A percentile compares a stretch with the other conserved stretches of the same genome.
phyloP scores from a whole-genome alignment of 2,888 invertebrate genomes.

The Plebejus melissa region DNA sequence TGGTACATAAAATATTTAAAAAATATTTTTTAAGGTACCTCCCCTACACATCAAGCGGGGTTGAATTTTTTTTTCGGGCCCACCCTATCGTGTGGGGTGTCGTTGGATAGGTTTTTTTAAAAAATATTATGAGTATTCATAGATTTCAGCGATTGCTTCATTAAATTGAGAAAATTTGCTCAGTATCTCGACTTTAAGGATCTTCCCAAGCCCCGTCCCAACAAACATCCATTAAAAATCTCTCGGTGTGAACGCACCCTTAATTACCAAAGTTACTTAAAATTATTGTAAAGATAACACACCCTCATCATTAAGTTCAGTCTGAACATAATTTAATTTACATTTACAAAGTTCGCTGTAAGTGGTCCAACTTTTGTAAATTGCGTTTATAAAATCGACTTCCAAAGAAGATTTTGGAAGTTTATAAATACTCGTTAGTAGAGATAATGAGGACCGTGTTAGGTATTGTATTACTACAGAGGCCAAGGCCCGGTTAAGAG shows the following conservation, averaged over 20 bases:
- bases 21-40: no score
- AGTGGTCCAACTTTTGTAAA: background rate
- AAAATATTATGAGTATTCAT: no score
- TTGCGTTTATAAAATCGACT: background rate
- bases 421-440: background rate
- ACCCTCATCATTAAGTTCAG: slow-evolving; percentile 12
- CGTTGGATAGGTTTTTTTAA: no score
- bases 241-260: background rate
- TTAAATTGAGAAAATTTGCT: no score
- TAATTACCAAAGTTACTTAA: slow-evolving; percentile 11
- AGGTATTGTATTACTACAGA: background rate
- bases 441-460: background rate
- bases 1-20: no score
- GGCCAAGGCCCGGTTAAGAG: background rate
- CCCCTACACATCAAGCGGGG: no score
- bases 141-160: no score
- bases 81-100: no score
- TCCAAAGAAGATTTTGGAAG: background rate
- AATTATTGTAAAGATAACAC: slow-evolving; percentile 4
- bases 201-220: background rate
- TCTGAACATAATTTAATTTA: slow-evolving; percentile 12
- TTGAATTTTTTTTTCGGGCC: no score
- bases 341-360: slow-evolving; percentile 3
- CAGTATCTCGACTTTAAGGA: no score
- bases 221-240: background rate